These are phyloP conservation scores for Nysson spinosus DNA, from an alignment of 2,888 invertebrate species.

Conservation along the genomic window DNA sequence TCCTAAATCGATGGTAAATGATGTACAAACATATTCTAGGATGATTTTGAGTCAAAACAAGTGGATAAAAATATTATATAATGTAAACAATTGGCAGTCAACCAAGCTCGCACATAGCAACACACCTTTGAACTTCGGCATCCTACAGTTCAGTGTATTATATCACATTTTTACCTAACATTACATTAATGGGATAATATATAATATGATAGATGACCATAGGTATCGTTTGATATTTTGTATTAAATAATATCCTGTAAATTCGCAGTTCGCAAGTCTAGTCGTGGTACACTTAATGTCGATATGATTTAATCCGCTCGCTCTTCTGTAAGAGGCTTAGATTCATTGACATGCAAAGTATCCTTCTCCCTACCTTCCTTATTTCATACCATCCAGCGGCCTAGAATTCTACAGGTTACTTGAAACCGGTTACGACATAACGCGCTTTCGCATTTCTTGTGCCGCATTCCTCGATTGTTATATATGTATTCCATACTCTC, in stretches of 20 bases:
- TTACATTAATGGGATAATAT: too few species aligned
- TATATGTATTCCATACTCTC: conserved; percentile 3
- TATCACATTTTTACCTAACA: too few species aligned
- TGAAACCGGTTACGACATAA: conserved; percentile 53
- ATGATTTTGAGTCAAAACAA: too few species aligned
- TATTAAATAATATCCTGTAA: conserved; percentile 18
- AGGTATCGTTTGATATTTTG: too few species aligned
- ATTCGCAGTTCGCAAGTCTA: background rate
- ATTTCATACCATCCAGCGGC: conserved; percentile 31
- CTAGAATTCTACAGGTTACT: conserved; percentile 50
- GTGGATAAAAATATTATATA: too few species aligned
- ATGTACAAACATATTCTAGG: too few species aligned
- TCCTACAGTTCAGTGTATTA: too few species aligned
- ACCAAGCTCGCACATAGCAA: too few species aligned
- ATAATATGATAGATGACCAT: too few species aligned
- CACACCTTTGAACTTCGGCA: too few species aligned
- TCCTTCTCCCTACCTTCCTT: conserved; percentile 34
- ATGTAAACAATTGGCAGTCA: too few species aligned
- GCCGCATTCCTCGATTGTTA: conserved; percentile 50
- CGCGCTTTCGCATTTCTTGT: conserved; percentile 49
- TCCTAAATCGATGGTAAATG: too few species aligned
- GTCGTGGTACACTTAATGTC: conserved; percentile 19
- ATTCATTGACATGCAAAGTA: conserved; percentile 46
- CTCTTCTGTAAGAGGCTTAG: conserved; percentile 22
- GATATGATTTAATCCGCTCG: conserved; percentile 24